Base-by-base conservation (phyloP, 2,113 vertebrate genomes). In the Phalacrocorax pelagicus region DNA sequence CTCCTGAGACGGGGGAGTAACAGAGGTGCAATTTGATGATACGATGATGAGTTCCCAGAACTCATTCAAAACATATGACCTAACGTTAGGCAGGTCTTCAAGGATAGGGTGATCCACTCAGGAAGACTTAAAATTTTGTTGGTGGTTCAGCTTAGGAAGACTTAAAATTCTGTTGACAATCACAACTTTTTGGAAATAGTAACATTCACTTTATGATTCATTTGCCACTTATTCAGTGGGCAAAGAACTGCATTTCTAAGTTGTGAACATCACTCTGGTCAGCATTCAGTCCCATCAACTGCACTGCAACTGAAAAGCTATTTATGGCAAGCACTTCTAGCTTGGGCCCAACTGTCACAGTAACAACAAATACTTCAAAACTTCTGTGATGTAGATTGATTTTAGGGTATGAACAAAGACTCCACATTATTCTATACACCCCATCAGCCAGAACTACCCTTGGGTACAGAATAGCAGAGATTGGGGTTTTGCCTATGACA, bases 11-110 rank as follows among this genome's bases (percentile, higher is more conserved):
- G 22, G 0, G 2, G 17, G 58, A 52, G 21, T 32, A 66, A 9
- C 7, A 21, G 26, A 2, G 0, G 3, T 24, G 40, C 6, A 42
- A 10, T 30, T 15, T 24, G 29, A n/a, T 20, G 2, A 0, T 2
- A 9, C 4, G n/a, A 17, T 32, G 26, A 40, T 15, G 14, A 42
- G 27, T 32, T 4, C 9, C 17, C 49, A 92, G 19, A 72, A 57
- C 6, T n/a, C 0, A 1, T 81, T 71, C 54, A 73, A 69, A 84
- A 57, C 51, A 7, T 36, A 12, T 1, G 16, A 66, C 20, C 23
- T n/a, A 61, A 36, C 9, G 32, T 67, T 44, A 85, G 20, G 11
- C 36, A 78, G 26, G 32, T 6, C 24, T 82, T 57, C 81, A 46
- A 81, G 59, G 34, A 40, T 32, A 77, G 1, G 0, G 19, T 38